phyloP scores from a whole-genome alignment of 2,113 vertebrate species.

The Etia nguti region DNA sequence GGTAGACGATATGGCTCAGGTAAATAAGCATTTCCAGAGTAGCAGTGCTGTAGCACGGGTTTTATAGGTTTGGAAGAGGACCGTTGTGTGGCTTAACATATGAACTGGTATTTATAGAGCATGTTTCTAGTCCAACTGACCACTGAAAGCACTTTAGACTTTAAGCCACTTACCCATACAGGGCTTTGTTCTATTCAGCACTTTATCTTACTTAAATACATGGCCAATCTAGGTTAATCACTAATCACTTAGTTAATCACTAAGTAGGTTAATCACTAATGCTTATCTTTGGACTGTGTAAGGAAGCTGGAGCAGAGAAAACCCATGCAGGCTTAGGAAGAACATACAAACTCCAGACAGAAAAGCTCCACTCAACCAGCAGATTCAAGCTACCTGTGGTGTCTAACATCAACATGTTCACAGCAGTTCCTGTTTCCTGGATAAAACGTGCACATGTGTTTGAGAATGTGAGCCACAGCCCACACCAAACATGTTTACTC shows the following conservation, averaged over 20 bases:
- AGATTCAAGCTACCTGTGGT: background rate
- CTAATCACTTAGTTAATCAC: background rate
- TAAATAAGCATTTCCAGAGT: background rate
- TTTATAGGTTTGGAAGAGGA: background rate
- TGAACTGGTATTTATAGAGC: background rate
- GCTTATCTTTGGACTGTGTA: background rate
- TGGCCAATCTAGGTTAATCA: background rate
- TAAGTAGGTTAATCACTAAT: background rate
- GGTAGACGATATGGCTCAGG: background rate
- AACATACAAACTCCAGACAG: background rate
- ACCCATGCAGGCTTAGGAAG: background rate
- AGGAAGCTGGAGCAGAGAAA: background rate
- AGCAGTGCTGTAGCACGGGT: background rate
- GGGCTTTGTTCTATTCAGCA: background rate
- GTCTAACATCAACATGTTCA: background rate
- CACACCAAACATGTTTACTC: background rate
- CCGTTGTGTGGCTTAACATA: background rate
- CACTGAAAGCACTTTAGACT: background rate
- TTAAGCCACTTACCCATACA: background rate
- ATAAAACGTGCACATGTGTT: background rate
- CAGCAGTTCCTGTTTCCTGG: background rate
- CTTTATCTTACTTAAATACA: background rate
- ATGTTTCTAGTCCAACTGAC: rapidly evolving
- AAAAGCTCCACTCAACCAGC: too few relatives aligned
- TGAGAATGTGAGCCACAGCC: background rate